A percentile compares a stretch with the other conserved stretches of the same genome.
Evolutionary conservation across 2,888 invertebrate genomes (phyloP).

Genomic region (Chloroclysta siterata): DNA sequence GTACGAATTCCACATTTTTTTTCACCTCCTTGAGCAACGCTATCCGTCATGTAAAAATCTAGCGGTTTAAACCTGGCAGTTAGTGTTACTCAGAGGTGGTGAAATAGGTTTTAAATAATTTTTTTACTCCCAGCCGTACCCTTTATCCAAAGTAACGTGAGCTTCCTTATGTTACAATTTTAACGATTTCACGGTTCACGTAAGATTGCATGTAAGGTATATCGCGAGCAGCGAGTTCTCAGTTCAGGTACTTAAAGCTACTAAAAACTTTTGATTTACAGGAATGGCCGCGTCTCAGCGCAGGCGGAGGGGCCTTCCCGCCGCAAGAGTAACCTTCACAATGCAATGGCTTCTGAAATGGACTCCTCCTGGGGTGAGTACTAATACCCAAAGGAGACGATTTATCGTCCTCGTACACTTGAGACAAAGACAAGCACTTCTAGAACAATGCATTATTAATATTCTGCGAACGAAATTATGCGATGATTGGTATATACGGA

Average conservation of each 20-base stretch:
- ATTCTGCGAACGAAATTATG: slow-evolving; percentile 37
- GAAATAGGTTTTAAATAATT: too few relatives aligned
- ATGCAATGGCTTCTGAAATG: slow-evolving; percentile 81
- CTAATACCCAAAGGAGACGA: slow-evolving; percentile 35
- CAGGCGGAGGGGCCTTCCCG: slow-evolving; percentile 88
- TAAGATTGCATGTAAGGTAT: too few relatives aligned
- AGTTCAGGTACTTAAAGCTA: background rate
- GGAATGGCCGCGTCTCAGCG: slow-evolving; percentile 79
- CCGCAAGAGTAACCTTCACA: slow-evolving; percentile 89
- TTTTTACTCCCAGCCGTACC: too few relatives aligned
- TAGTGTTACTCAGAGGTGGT: too few relatives aligned
- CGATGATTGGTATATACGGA: slow-evolving; percentile 15
- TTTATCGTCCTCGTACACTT: slow-evolving; percentile 22
- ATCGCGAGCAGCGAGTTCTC: too few relatives aligned
- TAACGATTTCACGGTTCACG: background rate
- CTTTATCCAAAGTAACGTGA: background rate
- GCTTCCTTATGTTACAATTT: background rate
- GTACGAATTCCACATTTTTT: too few relatives aligned
- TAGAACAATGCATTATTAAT: slow-evolving; percentile 43
- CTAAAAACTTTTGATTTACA: slow-evolving; percentile 44
- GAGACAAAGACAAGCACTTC: slow-evolving; percentile 30
- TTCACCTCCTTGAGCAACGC: too few relatives aligned
- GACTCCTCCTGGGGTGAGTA: slow-evolving; percentile 77
- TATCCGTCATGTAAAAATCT: too few relatives aligned
- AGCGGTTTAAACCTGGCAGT: too few relatives aligned